Evolutionary conservation across 2,797 vertebrate genomes (phyloP).

Genomic region (Enteromius thamalakanensis): DNA sequence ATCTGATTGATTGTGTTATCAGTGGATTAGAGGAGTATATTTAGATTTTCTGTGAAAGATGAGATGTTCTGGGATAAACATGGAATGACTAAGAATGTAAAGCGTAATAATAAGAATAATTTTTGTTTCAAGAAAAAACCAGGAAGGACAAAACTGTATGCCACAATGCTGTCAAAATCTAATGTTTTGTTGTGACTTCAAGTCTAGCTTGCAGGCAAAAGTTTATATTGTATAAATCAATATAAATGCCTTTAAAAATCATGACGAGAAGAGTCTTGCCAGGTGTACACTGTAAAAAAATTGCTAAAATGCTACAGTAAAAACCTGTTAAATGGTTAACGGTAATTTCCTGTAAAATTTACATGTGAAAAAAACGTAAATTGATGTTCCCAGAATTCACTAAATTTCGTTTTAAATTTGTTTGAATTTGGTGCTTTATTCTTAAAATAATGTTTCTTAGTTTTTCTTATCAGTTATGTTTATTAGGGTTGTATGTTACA

Average conservation of each 20-base stretch:
- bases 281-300: background rate
- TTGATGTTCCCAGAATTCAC: too few species aligned
- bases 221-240: conserved; percentile 11
- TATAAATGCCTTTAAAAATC: background rate
- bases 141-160: background rate
- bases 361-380: too few species aligned
- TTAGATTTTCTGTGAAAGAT: conserved; percentile 29
- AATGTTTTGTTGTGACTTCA: conserved; percentile 12
- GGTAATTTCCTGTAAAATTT: too few species aligned
- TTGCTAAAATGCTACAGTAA: too few species aligned
- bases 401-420: too few species aligned
- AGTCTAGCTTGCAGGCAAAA: conserved; percentile 1
- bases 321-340: too few species aligned
- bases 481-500: too few species aligned
- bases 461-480: too few species aligned
- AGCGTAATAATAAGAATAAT: background rate
- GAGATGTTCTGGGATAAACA: conserved; percentile 18
- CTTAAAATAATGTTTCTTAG: too few species aligned
- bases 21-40: conserved; percentile 19
- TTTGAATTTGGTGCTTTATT: too few species aligned
- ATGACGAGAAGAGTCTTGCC: background rate
- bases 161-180: background rate
- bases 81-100: background rate
- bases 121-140: conserved; percentile 8
- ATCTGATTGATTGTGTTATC: conserved; percentile 28